Conservation (phyloP, 2,113 vertebrate genomes). For the Hypocryptadius cinnamomeus region DNA sequence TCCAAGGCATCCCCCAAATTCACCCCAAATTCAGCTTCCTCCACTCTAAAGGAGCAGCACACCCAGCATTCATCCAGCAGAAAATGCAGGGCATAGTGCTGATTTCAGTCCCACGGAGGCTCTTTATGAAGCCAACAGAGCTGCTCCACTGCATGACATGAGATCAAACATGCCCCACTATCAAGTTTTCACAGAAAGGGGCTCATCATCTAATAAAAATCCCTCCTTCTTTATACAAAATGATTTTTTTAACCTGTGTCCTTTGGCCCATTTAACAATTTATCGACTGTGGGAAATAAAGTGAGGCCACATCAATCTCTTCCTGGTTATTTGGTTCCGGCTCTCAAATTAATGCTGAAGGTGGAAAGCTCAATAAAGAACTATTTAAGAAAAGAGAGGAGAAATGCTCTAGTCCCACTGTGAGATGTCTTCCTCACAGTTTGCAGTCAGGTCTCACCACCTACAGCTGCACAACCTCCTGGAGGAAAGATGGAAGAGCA, state of each 20-base stretch:
- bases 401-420: neutral
- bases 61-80: neutral
- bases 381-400: neutral
- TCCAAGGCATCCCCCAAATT: neutral
- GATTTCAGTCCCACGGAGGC: neutral
- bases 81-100: neutral
- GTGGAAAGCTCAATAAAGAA: conserved; percentile 28
- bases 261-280: conserved; percentile 52
- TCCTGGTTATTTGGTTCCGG: conserved; percentile 50
- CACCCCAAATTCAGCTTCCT: neutral
- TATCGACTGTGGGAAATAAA: conserved; percentile 50
- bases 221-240: conserved; percentile 25
- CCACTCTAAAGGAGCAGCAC: neutral
- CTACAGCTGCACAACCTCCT: neutral
- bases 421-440: neutral
- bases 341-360: conserved; percentile 46
- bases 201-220: conserved; percentile 30
- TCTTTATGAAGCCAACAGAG: neutral
- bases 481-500: neutral
- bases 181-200: neutral
- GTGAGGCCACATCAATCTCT: conserved; percentile 50
- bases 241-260: conserved; percentile 39
- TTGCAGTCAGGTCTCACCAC: neutral
- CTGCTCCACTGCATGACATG: neutral
- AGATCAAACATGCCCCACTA: conserved; percentile 9